A percentile compares a stretch with the other conserved stretches of the same genome.
These are phyloP conservation scores for Strigamia transsilvanica DNA, from an alignment of 2,888 invertebrate genomes.

Conservation along the genomic window DNA sequence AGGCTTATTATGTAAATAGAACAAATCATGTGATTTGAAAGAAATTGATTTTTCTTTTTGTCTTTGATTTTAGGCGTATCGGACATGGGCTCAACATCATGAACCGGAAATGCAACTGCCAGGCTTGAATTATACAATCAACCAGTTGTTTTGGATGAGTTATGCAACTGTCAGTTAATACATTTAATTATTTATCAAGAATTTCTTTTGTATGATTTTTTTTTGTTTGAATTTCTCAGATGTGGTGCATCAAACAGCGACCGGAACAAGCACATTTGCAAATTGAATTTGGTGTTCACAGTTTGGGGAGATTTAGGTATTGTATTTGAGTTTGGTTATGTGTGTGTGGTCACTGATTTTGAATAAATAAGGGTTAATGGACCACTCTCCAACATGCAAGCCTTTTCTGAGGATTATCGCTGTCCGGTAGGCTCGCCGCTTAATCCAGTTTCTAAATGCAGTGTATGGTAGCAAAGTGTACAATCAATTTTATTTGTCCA, in stretches of 20 bases:
- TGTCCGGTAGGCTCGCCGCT: constrained; percentile 1
- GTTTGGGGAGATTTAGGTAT: constrained; percentile 23
- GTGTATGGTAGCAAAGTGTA: constrained; percentile 39
- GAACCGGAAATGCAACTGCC: constrained; percentile 18
- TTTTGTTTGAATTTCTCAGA: not conserved
- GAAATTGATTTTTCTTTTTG: not conserved
- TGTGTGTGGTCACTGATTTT: not conserved
- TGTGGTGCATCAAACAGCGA: constrained; percentile 18
- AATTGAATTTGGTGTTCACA: constrained; percentile 22
- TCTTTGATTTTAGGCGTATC: not conserved
- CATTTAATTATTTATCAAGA: not conserved
- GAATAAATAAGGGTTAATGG: constrained; percentile 10
- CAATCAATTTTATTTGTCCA: no score
- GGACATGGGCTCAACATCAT: not conserved
- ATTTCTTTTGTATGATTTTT: not conserved
- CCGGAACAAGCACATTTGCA: constrained; percentile 26
- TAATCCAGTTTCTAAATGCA: constrained; percentile 24
- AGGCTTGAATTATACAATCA: constrained; percentile 50
- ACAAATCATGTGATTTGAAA: not conserved
- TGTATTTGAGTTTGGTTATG: not conserved
- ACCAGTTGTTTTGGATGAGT: constrained; percentile 52
- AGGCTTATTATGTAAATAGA: constrained; percentile 71
- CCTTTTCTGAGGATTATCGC: constrained; percentile 8
- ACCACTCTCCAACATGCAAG: constrained; percentile 29
- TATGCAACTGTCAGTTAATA: constrained; percentile 43